Evolutionary conservation across 2,888 invertebrate species (phyloP).

Genomic region (Cetonia aurata): DNA sequence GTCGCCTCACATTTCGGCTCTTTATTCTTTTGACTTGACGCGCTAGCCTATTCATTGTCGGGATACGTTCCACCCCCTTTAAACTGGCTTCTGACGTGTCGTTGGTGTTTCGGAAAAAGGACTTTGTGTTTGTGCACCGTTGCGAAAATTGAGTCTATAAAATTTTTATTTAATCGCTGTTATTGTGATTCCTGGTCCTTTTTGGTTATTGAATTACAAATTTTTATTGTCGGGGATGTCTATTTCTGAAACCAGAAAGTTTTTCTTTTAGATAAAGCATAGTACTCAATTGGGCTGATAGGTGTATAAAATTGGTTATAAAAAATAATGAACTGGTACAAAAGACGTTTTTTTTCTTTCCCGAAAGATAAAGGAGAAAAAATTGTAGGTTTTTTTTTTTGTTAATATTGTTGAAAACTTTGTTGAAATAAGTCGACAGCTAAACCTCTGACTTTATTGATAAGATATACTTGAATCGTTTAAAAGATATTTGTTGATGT

Average conservation of each 20-base stretch:
- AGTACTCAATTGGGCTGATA: too few species aligned
- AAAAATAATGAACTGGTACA: too few species aligned
- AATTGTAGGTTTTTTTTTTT: too few species aligned
- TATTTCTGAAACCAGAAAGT: background rate
- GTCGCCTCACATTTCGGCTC: constrained; percentile 15
- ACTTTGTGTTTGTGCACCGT: constrained; percentile 19
- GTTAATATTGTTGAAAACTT: too few species aligned
- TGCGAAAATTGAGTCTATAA: constrained; percentile 35
- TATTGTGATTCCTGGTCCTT: constrained; percentile 9
- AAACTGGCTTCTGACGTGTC: background rate
- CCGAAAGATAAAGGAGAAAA: too few species aligned
- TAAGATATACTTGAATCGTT: too few species aligned
- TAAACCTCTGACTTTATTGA: too few species aligned
- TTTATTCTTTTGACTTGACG: constrained; percentile 24
- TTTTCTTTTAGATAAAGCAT: background rate
- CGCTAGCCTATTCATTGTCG: constrained; percentile 1
- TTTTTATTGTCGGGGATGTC: constrained; percentile 23
- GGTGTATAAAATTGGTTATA: too few species aligned
- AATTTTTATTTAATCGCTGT: constrained; percentile 33
- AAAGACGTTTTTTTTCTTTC: too few species aligned
- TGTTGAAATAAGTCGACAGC: too few species aligned
- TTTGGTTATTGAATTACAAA: constrained; percentile 26
- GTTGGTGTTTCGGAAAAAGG: background rate
- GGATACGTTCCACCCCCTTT: constrained; percentile 27
- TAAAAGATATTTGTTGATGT: too few species aligned